These are phyloP conservation scores for Miopithecus talapoin DNA, from an alignment of 2,797 vertebrate species.

Conservation along the genomic window DNA sequence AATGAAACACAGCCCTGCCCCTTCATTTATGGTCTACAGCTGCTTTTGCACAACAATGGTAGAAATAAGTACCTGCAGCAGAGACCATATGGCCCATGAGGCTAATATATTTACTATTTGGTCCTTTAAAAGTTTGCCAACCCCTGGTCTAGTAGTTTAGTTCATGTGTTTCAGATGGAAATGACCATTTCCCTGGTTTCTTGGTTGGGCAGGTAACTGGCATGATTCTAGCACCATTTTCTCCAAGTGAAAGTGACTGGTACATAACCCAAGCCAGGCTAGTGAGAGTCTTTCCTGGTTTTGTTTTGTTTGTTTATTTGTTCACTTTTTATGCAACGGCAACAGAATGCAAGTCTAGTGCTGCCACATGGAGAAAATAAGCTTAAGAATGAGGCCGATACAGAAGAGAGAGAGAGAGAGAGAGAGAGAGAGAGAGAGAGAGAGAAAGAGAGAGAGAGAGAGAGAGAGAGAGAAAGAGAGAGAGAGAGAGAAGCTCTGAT, in stretches of 20 bases:
- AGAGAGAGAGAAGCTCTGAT: not conserved
- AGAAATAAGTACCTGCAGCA: not conserved
- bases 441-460: not conserved
- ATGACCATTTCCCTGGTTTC: not conserved
- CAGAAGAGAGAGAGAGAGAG: not conserved
- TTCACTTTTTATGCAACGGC: not conserved
- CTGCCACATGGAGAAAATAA: not conserved
- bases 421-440: too few relatives aligned
- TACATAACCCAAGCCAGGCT: not conserved
- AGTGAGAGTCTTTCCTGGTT: not conserved
- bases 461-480: too few relatives aligned
- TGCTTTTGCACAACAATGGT: not conserved
- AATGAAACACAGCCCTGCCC: accelerated
- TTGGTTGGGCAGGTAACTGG: not conserved
- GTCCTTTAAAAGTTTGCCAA: not conserved
- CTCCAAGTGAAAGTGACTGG: not conserved
- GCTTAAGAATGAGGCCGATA: not conserved
- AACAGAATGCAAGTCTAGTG: not conserved
- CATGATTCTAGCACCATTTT: not conserved
- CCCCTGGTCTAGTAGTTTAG: not conserved
- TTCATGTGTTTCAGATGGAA: not conserved
- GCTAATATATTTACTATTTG: not conserved
- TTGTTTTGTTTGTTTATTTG: not conserved
- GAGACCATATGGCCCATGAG: not conserved
- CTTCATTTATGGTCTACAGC: not conserved